Evolutionary conservation across 2,113 vertebrate genomes (phyloP).

Genomic region (Eonycteris spelaea): DNA sequence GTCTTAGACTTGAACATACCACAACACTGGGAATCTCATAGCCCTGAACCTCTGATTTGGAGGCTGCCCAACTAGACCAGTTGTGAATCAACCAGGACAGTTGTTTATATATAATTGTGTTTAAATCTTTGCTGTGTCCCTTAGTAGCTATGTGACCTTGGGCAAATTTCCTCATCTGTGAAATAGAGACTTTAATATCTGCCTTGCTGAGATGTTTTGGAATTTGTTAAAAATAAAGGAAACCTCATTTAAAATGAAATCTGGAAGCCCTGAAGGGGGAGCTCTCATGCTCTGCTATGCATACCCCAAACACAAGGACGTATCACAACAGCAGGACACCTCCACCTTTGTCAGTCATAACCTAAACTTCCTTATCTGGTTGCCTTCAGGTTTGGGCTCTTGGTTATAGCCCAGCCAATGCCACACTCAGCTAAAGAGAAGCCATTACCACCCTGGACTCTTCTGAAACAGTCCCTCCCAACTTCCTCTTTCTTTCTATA

Average conservation of each 20-base stretch:
- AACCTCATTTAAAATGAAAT: background rate
- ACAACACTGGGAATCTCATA: background rate
- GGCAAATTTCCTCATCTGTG: background rate
- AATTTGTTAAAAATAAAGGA: background rate
- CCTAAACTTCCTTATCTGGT: background rate
- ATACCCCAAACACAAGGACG: background rate
- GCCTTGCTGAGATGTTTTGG: background rate
- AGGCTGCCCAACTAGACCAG: background rate
- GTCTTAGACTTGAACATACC: too few species aligned
- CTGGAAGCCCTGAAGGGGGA: background rate
- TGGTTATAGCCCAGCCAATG: background rate
- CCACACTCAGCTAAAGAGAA: background rate
- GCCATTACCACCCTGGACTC: background rate
- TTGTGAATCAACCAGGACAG: background rate
- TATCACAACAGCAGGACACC: background rate
- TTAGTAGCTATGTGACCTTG: background rate
- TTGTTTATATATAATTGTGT: background rate
- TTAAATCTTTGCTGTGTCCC: background rate
- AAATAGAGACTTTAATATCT: background rate
- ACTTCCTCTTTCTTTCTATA: background rate
- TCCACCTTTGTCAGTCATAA: background rate
- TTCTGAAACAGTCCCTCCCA: background rate
- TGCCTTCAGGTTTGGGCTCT: background rate
- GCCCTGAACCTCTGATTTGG: background rate
- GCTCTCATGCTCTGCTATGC: background rate